Evolutionary conservation across 1,140 invertebrate genomes (phyloP).

Genomic region (Coelopa frigida): DNA sequence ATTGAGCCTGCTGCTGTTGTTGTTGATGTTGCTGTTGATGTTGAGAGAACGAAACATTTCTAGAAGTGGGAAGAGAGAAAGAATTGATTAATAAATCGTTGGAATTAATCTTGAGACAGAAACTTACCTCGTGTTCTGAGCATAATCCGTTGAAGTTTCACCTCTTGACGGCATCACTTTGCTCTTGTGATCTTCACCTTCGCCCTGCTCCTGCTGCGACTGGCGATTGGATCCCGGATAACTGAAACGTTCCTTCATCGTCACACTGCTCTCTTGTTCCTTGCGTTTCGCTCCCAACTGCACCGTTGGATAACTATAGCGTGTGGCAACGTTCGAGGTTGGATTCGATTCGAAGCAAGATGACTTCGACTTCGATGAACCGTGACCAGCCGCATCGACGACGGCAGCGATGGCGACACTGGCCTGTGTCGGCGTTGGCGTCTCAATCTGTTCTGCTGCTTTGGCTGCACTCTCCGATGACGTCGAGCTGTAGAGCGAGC

Average conservation of each 20-base stretch:
- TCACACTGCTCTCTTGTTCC: constrained; percentile 23
- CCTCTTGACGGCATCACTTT: too few species aligned
- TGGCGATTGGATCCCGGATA: constrained; percentile 36
- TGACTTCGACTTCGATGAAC: too few species aligned
- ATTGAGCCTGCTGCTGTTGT: constrained; percentile 3
- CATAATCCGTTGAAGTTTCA: too few species aligned
- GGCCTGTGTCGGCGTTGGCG: not conserved
- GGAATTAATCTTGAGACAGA: too few species aligned
- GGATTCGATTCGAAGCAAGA: too few species aligned
- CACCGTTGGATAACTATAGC: constrained; percentile 42
- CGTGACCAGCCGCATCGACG: too few species aligned
- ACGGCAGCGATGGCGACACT: not conserved
- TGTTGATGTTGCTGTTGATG: constrained; percentile 2
- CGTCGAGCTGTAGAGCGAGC: constrained; percentile 10
- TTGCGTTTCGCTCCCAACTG: constrained; percentile 39
- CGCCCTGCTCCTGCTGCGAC: not conserved
- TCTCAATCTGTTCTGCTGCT: not conserved
- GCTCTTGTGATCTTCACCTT: too few species aligned
- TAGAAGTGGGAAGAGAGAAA: too few species aligned
- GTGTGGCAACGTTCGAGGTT: constrained; percentile 14
- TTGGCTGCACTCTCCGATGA: constrained; percentile 2
- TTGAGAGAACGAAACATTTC: too few species aligned
- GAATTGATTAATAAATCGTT: too few species aligned
- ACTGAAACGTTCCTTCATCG: constrained; percentile 38
- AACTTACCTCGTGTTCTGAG: too few species aligned